Conservation (phyloP, 2,113 vertebrate genomes). For the Ornithorhynchus anatinus region DNA sequence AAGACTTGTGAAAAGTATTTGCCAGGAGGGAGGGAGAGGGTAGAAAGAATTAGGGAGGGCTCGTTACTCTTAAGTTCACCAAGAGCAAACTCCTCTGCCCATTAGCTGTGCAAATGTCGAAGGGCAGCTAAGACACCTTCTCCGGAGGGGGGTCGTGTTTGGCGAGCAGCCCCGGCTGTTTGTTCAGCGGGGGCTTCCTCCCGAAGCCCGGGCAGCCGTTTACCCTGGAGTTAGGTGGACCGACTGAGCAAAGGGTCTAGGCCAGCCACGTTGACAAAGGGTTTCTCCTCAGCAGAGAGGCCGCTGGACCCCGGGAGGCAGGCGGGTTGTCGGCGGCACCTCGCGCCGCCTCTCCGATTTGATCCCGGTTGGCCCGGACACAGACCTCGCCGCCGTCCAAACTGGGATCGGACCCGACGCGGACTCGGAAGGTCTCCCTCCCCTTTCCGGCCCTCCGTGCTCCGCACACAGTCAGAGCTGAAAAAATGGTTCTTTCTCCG, state of each 20-base stretch:
- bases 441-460: no score
- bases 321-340: not conserved
- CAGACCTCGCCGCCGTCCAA: not conserved
- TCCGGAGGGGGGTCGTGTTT: no score
- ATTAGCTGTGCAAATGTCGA: no score
- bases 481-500: no score
- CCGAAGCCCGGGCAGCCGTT: not conserved
- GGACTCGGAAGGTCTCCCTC: not conserved
- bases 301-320: not conserved
- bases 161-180: not conserved
- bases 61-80: no score
- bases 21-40: no score
- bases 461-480: no score
- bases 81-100: no score
- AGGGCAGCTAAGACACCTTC: no score
- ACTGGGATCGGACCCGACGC: not conserved
- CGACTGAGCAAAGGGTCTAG: not conserved
- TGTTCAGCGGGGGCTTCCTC: not conserved
- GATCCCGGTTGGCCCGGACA: not conserved
- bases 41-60: no score
- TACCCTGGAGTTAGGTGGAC: not conserved
- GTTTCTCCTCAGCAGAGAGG: not conserved
- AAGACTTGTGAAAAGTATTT: no score
- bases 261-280: not conserved
- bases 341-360: not conserved